Evolutionary conservation across 2,888 invertebrate species (phyloP), one percentile per base, ranked within the genome.

Genomic region (Hemithea aestivaria): DNA sequence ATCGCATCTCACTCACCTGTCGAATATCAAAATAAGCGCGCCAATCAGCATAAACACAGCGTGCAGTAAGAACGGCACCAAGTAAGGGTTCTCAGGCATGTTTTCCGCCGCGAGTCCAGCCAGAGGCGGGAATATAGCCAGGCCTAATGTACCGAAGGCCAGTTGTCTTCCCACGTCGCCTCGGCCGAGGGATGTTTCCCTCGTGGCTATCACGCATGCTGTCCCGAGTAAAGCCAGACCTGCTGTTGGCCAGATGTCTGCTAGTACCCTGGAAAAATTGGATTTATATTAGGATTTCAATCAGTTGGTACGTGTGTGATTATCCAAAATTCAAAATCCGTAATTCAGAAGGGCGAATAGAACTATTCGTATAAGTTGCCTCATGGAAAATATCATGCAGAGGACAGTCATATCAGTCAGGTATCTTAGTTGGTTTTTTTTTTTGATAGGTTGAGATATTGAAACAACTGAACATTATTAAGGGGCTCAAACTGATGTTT

Each of bases 101-200:
- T 67, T 51, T 7, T 73, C 62, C 0, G 73, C 71, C 1, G 84
- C 82, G n/a, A 82, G 33, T 1, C 85, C 87, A 1, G 87, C 83
- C 21, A 93, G 70, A 0, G 92, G 90, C 1, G 94, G 92, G 60
- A 93, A 90, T 29, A 93, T 72, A 0, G 92, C 92, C 53, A 93
- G 89, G 6, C 94, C 94, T 2, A 94, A 69, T 2, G 93, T 92
- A 1, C 94, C 94, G 63, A 91, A 92, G 0, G 92, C 93, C 54
- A 94, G 83, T 62, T 94, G 94, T 6, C 92, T 89, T 20, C 94
- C 94, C 2, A 94, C 92, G 63, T 94, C 94, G 0, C 94, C 94
- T 21, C 94, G 89, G 1, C 94, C 94, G 10, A 92, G 88, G 0
- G 94, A 94, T 0, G 94, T 94, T 70, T 94, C 94, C 20, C 94